Evolutionary conservation across 2,113 vertebrate genomes (phyloP), one percentile per base, ranked within the genome.

Genomic region (Hyla sarda): DNA sequence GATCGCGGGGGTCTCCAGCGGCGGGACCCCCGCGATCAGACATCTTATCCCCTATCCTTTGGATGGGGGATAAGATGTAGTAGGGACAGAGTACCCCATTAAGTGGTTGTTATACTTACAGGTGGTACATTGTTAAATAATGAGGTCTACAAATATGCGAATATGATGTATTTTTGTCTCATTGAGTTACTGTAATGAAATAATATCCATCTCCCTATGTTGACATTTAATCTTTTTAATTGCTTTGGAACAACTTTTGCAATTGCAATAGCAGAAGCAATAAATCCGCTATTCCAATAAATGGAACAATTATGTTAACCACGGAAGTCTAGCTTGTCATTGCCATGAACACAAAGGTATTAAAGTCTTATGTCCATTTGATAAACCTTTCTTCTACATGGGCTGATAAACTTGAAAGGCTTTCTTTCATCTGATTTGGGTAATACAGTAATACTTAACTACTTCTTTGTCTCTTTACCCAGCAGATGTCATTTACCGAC

Each of bases 401-500:
- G 37, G 34, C 21, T 73, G 37, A 73, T 73, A 21, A 73, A 8
- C 23, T 19, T 73, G 41, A 73, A 47, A 47, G 71, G 37, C 71
- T 73, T 21, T 73, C 37, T 72, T 32, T 72, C 32, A 72, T 72
- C 5, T 72, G 17, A 8, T 41, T 41, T 45, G 37, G 37, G 71
- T 45, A 73, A 73, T 47, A 17, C 19, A 23, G 41, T 17, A 9
- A 50, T 12, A 75, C 7, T 25, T 25, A 75, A 28, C 45, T 13
- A 13, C n/a, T 23, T 50, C 73, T 48, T 14, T 14, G 16, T 25
- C 45, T 25, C 16, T 16, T 50, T 50, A 7, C 45, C 50, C 73
- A 50, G n/a, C 73, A 75, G 45, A 45, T 75, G 73, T 50, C 73
- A 75, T 23, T 75, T 34, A 30, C n/a, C 41, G 41, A 28, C 45